A percentile compares a stretch with the other conserved stretches of the same genome.
Conservation (phyloP, 2,888 invertebrate species). For the Drosophila recens region DNA sequence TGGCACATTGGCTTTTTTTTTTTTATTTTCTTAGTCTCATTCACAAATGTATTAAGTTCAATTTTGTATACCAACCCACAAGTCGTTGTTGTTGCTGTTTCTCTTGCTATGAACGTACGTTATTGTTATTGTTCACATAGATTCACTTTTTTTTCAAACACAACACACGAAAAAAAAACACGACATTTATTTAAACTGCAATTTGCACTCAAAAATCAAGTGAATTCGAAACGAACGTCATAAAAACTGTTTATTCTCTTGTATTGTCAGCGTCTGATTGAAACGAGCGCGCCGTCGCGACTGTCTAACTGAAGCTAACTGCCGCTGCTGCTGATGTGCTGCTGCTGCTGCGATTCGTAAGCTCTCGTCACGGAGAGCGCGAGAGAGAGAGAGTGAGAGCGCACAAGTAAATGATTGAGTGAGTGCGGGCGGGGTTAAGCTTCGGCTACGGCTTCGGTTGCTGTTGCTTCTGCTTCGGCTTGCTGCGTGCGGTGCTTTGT, state of each 20-base stretch:
- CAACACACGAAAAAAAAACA: constrained; percentile 51
- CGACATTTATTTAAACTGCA: constrained; percentile 49
- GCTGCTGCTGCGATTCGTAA: constrained; percentile 18
- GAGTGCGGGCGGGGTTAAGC: constrained; percentile 28
- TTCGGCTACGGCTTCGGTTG: constrained; percentile 18
- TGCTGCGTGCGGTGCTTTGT: constrained; percentile 53
- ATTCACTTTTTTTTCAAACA: constrained; percentile 27
- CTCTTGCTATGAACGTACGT: constrained; percentile 2
- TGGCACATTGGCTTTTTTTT: constrained; percentile 12
- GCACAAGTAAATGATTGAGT: constrained; percentile 22
- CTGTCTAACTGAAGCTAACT: constrained; percentile 55
- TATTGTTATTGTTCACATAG: constrained; percentile 10
- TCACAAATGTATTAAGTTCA: constrained; percentile 22
- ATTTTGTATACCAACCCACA: constrained; percentile 50
- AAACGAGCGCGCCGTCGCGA: constrained; percentile 79
- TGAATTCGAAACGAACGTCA: constrained; percentile 23
- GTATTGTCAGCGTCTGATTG: constrained; percentile 59
- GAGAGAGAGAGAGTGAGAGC: constrained; percentile 8
- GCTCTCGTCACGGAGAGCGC: constrained; percentile 17
- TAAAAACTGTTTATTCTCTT: constrained; percentile 1
- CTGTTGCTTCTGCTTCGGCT: constrained; percentile 9
- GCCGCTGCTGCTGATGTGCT: constrained; percentile 15
- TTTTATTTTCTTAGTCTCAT: background rate
- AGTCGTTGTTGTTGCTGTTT: constrained; percentile 3
- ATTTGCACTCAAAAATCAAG: constrained; percentile 36